Conservation (phyloP, 2,113 vertebrate species). For the Brienomyrus longianalis region DNA sequence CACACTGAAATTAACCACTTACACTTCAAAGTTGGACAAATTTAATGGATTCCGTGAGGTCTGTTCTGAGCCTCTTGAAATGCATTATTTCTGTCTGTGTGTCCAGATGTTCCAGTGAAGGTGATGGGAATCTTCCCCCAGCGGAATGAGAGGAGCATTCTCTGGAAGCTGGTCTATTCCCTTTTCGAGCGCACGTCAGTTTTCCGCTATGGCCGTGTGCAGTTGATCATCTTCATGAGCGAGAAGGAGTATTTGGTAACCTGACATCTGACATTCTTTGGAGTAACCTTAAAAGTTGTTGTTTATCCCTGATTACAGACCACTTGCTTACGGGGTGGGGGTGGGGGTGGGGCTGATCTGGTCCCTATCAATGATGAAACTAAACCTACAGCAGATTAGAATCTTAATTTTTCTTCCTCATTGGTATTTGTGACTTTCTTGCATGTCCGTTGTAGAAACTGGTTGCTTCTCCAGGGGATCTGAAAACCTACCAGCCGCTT, state of each 20-base stretch:
- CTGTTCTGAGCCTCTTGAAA: not conserved
- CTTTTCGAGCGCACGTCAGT: conserved; percentile 74
- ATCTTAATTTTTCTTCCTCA: not conserved
- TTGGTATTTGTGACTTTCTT: not conserved
- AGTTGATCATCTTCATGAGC: conserved; percentile 79
- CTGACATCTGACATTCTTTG: not conserved
- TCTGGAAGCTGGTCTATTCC: conserved; percentile 75
- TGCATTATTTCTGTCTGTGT: conserved; percentile 3
- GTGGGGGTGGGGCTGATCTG: not conserved
- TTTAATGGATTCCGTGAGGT: not conserved
- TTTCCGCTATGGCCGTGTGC: conserved; percentile 78
- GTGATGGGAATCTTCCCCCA: conserved; percentile 73
- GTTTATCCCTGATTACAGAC: not conserved
- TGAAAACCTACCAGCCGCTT: conserved; percentile 63
- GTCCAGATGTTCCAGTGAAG: conserved; percentile 73
- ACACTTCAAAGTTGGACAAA: not conserved
- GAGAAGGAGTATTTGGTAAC: conserved; percentile 79
- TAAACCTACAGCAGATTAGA: not conserved
- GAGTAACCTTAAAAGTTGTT: not conserved
- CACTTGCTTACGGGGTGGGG: not conserved
- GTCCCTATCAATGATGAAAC: not conserved
- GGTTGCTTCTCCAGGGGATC: conserved; percentile 53
- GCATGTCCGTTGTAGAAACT: conserved; percentile 60
- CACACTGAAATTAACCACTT: not conserved
- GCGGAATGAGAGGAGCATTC: conserved; percentile 54